These are phyloP conservation scores for Diuraphis noxia DNA, from an alignment of 1,140 invertebrate genomes.

Conservation along the genomic window DNA sequence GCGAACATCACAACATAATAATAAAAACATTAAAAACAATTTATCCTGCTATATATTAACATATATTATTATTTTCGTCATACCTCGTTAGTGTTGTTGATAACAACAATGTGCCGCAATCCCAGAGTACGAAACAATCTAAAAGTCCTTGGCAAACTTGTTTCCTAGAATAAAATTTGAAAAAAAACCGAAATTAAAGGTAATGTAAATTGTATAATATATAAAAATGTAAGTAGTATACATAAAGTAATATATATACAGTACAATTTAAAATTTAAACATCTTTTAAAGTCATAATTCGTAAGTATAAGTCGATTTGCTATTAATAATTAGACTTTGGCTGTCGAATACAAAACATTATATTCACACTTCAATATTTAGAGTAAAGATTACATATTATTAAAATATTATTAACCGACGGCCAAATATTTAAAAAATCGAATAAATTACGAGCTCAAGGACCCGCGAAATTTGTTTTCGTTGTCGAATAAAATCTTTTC, in stretches of 20 bases:
- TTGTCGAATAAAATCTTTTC: background rate
- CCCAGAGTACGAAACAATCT: slow-evolving; percentile 89
- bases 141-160: slow-evolving; percentile 89
- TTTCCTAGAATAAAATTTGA: slow-evolving; percentile 66
- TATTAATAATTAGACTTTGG: background rate
- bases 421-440: background rate
- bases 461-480: background rate
- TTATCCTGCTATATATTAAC: background rate
- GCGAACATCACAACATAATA: background rate
- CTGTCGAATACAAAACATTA: background rate
- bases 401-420: background rate
- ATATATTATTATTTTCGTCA: background rate
- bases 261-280: background rate
- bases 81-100: slow-evolving; percentile 89
- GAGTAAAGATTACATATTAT: background rate
- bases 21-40: background rate
- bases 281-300: background rate
- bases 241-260: too few species aligned
- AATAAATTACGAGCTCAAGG: background rate
- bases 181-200: background rate
- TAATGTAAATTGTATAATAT: background rate
- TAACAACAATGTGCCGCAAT: slow-evolving; percentile 87
- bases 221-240: too few species aligned
- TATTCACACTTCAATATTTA: background rate
- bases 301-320: background rate